Conservation (phyloP, 2,888 invertebrate species). For the Drosophila mercatorum region DNA sequence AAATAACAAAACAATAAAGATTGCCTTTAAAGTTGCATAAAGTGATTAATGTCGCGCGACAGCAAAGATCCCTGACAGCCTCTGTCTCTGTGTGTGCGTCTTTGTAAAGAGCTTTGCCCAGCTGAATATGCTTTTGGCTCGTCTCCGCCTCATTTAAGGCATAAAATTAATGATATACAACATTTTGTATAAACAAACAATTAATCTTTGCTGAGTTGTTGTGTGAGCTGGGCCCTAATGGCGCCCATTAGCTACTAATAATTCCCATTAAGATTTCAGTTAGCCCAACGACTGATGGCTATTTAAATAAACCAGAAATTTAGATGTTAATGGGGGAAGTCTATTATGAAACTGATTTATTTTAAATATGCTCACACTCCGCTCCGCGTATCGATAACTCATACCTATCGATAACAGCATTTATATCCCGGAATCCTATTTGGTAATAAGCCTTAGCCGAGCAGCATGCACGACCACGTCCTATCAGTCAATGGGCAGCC, state of each 20-base stretch:
- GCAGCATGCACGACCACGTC: background rate
- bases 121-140: conserved; percentile 27
- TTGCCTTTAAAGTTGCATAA: conserved; percentile 53
- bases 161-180: conserved; percentile 67
- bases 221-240: conserved; percentile 22
- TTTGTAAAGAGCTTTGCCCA: conserved; percentile 11
- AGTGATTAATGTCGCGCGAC: conserved; percentile 64
- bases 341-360: conserved; percentile 8
- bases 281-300: conserved; percentile 19
- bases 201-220: conserved; percentile 67
- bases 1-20: conserved; percentile 5
- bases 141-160: background rate
- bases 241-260: conserved; percentile 42
- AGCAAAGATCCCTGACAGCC: conserved; percentile 38
- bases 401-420: background rate
- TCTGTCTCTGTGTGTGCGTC: background rate
- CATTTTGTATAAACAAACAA: conserved; percentile 62
- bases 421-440: background rate
- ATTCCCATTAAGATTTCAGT: conserved; percentile 48
- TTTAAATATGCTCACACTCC: no score
- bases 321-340: conserved; percentile 34
- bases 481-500: conserved; percentile 24
- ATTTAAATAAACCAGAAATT: conserved; percentile 28
- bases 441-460: background rate
- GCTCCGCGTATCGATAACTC: no score